Evolutionary conservation across 2,797 vertebrate genomes (phyloP).

Genomic region (Paguma larvata): DNA sequence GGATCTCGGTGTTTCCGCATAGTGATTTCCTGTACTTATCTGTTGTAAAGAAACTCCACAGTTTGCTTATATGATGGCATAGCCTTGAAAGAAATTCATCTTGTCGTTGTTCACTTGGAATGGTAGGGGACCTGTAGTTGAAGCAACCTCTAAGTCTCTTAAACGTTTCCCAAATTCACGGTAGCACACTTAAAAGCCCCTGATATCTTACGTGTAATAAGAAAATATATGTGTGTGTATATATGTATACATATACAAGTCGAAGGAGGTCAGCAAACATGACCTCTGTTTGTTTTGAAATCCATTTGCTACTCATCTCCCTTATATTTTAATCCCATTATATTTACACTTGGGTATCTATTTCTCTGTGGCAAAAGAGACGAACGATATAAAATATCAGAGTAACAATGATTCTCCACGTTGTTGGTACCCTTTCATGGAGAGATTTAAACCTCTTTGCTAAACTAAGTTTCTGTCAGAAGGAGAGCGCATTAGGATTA

Average conservation of each 20-base stretch:
- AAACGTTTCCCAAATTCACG: constrained; percentile 3
- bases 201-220: background rate
- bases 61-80: background rate
- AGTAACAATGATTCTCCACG: constrained; percentile 51
- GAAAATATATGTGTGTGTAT: background rate
- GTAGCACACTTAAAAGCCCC: background rate
- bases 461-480: background rate
- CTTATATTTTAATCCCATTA: constrained; percentile 64
- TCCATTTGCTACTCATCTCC: constrained; percentile 40
- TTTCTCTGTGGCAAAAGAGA: constrained; percentile 58
- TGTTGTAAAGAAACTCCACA: constrained; percentile 52
- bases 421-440: constrained; percentile 40
- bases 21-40: constrained; percentile 34
- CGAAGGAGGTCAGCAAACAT: background rate
- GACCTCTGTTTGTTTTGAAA: constrained; percentile 56
- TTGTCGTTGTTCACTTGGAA: background rate
- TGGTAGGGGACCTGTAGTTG: background rate
- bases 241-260: background rate
- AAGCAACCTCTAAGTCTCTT: background rate
- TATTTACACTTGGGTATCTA: constrained; percentile 62
- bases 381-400: constrained; percentile 67
- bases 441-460: constrained; percentile 53
- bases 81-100: constrained; percentile 20
- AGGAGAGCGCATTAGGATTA: background rate
- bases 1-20: constrained; percentile 43